Percentiles rank a stretch among this genome's conserved stretches.
Evolutionary conservation across 2,113 vertebrate species (phyloP).

Genomic region (Dipodomys ordii): DNA sequence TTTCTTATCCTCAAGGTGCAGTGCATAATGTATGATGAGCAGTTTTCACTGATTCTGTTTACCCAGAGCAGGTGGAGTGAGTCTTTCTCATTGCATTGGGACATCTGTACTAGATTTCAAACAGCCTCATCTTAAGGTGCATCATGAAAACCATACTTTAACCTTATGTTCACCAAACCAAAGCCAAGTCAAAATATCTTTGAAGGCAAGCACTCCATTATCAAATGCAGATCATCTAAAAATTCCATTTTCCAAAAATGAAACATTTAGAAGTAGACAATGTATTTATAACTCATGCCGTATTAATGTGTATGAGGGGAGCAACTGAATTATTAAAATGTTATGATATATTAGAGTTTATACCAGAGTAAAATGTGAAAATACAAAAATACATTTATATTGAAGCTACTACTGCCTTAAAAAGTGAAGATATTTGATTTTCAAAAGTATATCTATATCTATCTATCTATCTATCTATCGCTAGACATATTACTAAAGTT

Average conservation of each 20-base stretch:
- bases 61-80: not conserved
- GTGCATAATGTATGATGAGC: not conserved
- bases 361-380: not conserved
- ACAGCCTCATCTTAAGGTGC: not conserved
- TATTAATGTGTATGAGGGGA: not conserved
- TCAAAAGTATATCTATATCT: not conserved
- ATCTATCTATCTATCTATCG: no score
- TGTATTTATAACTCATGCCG: not conserved
- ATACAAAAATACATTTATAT: not conserved
- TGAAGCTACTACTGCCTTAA: not conserved
- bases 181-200: not conserved
- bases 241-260: not conserved
- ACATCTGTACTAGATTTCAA: not conserved
- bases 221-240: slow-evolving; percentile 16
- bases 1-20: not conserved
- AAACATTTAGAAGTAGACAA: not conserved
- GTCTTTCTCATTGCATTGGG: not conserved
- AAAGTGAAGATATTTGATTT: slow-evolving; percentile 6
- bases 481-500: no score
- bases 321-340: not conserved
- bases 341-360: not conserved
- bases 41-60: not conserved
- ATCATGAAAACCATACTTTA: not conserved
- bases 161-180: not conserved
- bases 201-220: not conserved